Evolutionary conservation across 2,888 invertebrate species (phyloP), one percentile per base, ranked within the genome.

Genomic region (Cantharis nigra): DNA sequence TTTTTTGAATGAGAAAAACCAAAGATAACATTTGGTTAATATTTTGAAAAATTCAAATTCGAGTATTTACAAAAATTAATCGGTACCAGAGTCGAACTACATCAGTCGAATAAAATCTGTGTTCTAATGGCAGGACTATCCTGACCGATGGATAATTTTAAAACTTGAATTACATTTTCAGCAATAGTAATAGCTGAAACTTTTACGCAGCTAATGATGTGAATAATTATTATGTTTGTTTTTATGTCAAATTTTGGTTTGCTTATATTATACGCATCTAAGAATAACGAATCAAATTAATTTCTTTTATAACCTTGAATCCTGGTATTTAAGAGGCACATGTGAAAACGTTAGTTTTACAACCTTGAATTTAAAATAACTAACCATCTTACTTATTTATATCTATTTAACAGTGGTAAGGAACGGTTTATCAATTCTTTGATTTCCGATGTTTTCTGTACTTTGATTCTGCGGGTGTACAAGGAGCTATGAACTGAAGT

Each of bases 281-380:
- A 49, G 49, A 49, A 49, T 49, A 49, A 49, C 13, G 49, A 49
- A 49, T 13, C 49, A 49, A 49, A 49, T 49, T 49, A 49, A 49
- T 49, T 49, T 49, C 49, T n/a, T 49, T 49, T 49, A 49, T 49
- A 49, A n/a, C 49, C 49, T 49, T 49, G 49, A 49, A 49, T 49
- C 49, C n/a, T 49, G 49, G 49, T 7, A 67, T 67, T 67, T 26
- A 26, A 67, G 26, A 18, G 23, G 65, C 65, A 67, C 65, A 67
- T 67, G 65, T 67, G n/a, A 49, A 49, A 49, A 49, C 9, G 49
- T 67, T 67, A 67, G 23, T 13, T 67, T 14, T n/a, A 67, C 11
- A 67, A 23, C 65, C 65, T 67, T 67, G 65, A 67, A 67, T 67
- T 67, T 26, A 67, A 67, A 67, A 67, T 67, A 67, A 67, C 65